Base-by-base conservation (phyloP, 1,140 invertebrate genomes). In the Centruroides sculpturatus region DNA sequence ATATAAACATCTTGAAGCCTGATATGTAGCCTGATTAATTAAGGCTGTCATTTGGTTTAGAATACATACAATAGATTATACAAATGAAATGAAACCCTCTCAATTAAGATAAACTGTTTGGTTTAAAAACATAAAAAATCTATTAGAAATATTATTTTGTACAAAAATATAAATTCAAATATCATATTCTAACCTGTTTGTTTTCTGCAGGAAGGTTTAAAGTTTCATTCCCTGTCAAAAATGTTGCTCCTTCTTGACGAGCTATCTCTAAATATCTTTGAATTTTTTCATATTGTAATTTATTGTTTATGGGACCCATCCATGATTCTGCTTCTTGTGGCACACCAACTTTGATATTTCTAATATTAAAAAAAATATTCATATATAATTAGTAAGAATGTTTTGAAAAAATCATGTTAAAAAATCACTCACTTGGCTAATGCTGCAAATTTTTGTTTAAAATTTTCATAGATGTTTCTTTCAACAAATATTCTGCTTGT, bases 401-500 rank as follows among this genome's bases (percentile, higher is more conserved):
- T 23, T 23, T 23, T 47, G 41, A 41, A 41, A 41, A 51, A 65
- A 58, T 64, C 66, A 53, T n/a, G 63, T 57, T 23, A 48, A 12
- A 36, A 66, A 57, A 59, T 23, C 2, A 23, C 73, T 70, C 72
- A 79, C 76, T 71, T 75, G 2, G 75, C 68, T 68, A 71, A 72
- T 57, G 70, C 66, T 1, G 78, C 69, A 69, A 81, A 80, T 62
- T 66, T 72, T 10, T 77, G 64, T 4, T 80, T 23, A 69, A 82
- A 82, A 11, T 65, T 68, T 3, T 73, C 68, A 64, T 74, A 81
- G 35, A 81, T 73, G 5, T 63, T 62, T 36, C 63, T 66, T 51
- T 82, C 79, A 35, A 82, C 79, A 70, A 74, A 81, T 9, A 82
- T 72, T 59, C 81, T 70, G 64, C 78, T 80, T 5, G 79, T 80